phyloP scores from a whole-genome alignment of 1,140 invertebrate genomes.

The Scaptodrosophila lebanonensis region DNA sequence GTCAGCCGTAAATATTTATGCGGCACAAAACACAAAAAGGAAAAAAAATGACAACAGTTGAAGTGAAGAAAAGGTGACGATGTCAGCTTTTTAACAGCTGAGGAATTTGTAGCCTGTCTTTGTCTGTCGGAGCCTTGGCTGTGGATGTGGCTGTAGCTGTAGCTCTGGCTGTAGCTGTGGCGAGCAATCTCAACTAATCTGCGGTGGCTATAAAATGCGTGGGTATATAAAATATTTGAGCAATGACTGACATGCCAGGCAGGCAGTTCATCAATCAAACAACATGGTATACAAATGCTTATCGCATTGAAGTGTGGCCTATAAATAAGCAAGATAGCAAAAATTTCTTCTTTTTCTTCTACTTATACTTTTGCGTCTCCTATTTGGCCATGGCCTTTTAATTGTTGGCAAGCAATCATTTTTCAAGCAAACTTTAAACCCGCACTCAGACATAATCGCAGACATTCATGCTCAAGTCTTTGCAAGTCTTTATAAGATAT shows the following conservation, averaged over 20 bases:
- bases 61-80: conserved; percentile 68
- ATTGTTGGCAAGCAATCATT: conserved; percentile 53
- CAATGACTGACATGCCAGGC: conserved; percentile 46
- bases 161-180: conserved; percentile 6
- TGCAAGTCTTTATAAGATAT: conserved; percentile 12
- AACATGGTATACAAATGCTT: conserved; percentile 35
- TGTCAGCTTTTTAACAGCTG: conserved; percentile 73
- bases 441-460: not conserved
- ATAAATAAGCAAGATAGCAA: conserved; percentile 31
- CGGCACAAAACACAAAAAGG: conserved; percentile 54
- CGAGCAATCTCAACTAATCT: conserved; percentile 72
- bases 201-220: conserved; percentile 63
- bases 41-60: no score
- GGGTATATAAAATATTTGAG: conserved; percentile 46
- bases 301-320: conserved; percentile 38
- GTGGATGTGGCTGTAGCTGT: not conserved
- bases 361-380: conserved; percentile 19
- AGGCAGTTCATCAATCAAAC: conserved; percentile 54
- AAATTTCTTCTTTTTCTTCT: no score
- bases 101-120: conserved; percentile 68
- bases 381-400: conserved; percentile 35
- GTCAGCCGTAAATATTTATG: conserved; percentile 68
- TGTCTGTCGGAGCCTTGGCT: conserved; percentile 10
- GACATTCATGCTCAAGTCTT: not conserved
- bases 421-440: conserved; percentile 62